Evolutionary conservation across 2,888 invertebrate species (phyloP).

Genomic region (Bembecia ichneumoniformis): DNA sequence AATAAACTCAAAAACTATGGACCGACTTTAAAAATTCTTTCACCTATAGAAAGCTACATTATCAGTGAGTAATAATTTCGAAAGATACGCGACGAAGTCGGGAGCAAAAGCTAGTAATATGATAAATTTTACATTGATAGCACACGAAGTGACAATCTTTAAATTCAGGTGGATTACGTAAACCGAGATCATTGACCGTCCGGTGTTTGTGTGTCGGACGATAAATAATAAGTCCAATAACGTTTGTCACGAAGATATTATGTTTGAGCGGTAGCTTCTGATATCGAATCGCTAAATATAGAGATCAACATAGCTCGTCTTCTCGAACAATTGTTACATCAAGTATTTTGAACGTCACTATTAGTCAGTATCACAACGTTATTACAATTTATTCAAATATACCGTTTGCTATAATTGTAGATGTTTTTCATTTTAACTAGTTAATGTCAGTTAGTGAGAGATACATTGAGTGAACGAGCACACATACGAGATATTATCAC

Average conservation of each 20-base stretch:
- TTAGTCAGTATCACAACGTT: not conserved
- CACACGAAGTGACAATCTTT: not conserved
- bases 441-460: no score
- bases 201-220: constrained; percentile 29
- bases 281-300: constrained; percentile 35
- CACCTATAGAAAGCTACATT: no score
- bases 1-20: no score
- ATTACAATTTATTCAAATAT: not conserved
- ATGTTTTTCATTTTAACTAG: not conserved
- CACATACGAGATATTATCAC: no score
- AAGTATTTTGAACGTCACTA: not conserved
- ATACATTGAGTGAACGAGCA: no score
- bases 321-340: constrained; percentile 13
- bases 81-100: no score
- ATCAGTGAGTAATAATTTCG: no score
- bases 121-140: not conserved
- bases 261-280: constrained; percentile 9
- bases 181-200: constrained; percentile 36
- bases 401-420: not conserved
- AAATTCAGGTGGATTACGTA: not conserved
- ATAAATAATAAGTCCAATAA: constrained; percentile 34
- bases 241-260: constrained; percentile 31
- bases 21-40: no score
- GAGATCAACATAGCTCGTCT: constrained; percentile 34
- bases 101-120: no score